Evolutionary conservation across 1,140 invertebrate genomes (phyloP).

Genomic region (Drosophila kanapiae): DNA sequence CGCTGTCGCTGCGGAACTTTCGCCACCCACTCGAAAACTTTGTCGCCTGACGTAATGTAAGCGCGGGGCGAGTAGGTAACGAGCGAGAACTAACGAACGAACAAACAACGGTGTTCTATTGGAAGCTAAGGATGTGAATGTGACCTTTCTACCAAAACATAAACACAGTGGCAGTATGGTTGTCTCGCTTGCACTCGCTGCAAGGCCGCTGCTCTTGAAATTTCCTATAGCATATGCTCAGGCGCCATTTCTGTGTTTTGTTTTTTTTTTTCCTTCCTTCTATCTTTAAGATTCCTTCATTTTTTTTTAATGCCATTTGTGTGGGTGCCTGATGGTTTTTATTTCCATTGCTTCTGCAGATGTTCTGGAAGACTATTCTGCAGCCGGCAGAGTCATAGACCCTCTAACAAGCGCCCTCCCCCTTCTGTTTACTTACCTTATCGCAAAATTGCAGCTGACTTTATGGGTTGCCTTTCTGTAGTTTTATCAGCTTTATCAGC

Average conservation of each 20-base stretch:
- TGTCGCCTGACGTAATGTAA: constrained; percentile 35
- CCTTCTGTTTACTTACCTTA: constrained; percentile 72
- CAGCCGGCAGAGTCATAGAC: constrained; percentile 18
- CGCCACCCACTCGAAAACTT: constrained; percentile 17
- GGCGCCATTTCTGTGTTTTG: constrained; percentile 62
- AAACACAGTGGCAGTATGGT: constrained; percentile 57
- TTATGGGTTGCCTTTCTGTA: constrained; percentile 1
- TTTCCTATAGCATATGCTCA: constrained; percentile 73
- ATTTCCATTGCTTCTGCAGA: constrained; percentile 51
- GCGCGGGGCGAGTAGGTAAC: constrained; percentile 1
- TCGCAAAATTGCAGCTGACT: constrained; percentile 78
- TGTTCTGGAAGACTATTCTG: constrained; percentile 52
- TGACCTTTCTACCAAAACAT: constrained; percentile 76
- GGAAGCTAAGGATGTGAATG: constrained; percentile 43
- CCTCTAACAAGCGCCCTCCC: background rate
- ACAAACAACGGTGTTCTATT: constrained; percentile 18
- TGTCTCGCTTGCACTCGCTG: constrained; percentile 33
- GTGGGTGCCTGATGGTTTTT: background rate
- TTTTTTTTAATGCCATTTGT: constrained; percentile 7
- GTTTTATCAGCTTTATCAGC: constrained; percentile 62
- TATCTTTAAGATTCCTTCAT: constrained; percentile 4
- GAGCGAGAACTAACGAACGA: constrained; percentile 1
- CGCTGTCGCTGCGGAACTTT: constrained; percentile 17
- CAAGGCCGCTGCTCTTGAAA: constrained; percentile 26
- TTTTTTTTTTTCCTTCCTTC: constrained; percentile 6